These are phyloP conservation scores for Lepidurus arcticus DNA, from an alignment of 1,140 invertebrate genomes.

Conservation along the genomic window DNA sequence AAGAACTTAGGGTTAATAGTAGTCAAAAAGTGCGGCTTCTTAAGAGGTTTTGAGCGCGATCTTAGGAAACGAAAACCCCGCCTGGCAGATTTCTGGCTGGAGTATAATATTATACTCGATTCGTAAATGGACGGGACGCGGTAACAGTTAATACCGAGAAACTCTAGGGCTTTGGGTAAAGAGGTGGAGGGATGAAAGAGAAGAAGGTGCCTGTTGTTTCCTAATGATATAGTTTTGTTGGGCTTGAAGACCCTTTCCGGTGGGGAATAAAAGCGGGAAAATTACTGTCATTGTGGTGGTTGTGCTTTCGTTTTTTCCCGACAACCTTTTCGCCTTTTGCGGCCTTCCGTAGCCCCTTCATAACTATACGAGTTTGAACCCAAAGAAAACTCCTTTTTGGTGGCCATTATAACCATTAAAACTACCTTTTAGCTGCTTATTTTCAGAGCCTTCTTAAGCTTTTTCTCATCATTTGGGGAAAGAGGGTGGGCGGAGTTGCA, in stretches of 20 bases:
- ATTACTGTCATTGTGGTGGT: background rate
- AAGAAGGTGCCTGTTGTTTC: background rate
- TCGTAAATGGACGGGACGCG: background rate
- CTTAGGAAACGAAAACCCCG: background rate
- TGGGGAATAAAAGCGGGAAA: background rate
- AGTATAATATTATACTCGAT: background rate
- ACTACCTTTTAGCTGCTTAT: background rate
- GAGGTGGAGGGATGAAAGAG: background rate
- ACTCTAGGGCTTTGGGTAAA: background rate
- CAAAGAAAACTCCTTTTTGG: background rate
- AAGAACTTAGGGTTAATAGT: background rate
- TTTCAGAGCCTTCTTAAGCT: background rate
- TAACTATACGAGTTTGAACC: background rate
- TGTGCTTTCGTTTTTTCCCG: background rate
- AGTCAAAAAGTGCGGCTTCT: background rate
- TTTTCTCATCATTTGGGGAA: slow-evolving; percentile 6
- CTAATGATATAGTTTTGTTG: background rate
- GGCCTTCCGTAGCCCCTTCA: background rate
- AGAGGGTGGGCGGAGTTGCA: background rate
- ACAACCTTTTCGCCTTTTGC: slow-evolving; percentile 10
- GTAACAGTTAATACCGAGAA: too few relatives aligned
- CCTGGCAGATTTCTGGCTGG: background rate
- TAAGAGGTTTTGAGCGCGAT: background rate
- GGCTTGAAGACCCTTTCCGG: slow-evolving; percentile 1
- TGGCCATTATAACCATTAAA: slow-evolving; percentile 1